A percentile compares a stretch with the other conserved stretches of the same genome.
These are phyloP conservation scores for Magallana nippona DNA, from an alignment of 2,888 invertebrate genomes.

Conservation along the genomic window DNA sequence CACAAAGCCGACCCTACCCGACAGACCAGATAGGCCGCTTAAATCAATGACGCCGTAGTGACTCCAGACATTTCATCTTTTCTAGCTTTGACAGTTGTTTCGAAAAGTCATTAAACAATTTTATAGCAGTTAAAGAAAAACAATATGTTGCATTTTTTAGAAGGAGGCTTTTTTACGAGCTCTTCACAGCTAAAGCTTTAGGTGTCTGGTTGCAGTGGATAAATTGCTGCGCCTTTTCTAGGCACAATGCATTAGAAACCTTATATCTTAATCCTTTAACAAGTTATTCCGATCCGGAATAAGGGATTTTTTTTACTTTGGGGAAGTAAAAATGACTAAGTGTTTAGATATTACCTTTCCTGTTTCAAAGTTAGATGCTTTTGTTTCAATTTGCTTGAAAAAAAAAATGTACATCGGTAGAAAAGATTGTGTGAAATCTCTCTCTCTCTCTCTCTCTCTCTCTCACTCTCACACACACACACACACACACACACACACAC, in stretches of 20 bases:
- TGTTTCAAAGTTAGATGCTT: too few species aligned
- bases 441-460: too few species aligned
- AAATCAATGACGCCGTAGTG: constrained; percentile 8
- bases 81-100: constrained; percentile 13
- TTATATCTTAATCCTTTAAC: neutral
- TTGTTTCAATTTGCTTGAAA: too few species aligned
- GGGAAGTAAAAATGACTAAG: too few species aligned
- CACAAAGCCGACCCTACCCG: constrained; percentile 22
- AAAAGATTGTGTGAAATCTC: too few species aligned
- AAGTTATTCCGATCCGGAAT: too few species aligned
- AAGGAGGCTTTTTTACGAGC: neutral
- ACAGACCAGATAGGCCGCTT: constrained; percentile 11
- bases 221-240: neutral
- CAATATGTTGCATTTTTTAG: constrained; percentile 30
- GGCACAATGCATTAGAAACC: constrained; percentile 1
- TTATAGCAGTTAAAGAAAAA: constrained; percentile 36
- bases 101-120: constrained; percentile 36
- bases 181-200: neutral
- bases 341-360: too few species aligned
- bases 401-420: too few species aligned
- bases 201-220: constrained; percentile 1
- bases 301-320: too few species aligned
- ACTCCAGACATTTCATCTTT: constrained; percentile 23
- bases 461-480: too few species aligned
- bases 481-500: too few species aligned